Evolutionary conservation across 2,113 vertebrate genomes (phyloP), one percentile per base, ranked within the genome.

Genomic region (Potamarius usumacintae): DNA sequence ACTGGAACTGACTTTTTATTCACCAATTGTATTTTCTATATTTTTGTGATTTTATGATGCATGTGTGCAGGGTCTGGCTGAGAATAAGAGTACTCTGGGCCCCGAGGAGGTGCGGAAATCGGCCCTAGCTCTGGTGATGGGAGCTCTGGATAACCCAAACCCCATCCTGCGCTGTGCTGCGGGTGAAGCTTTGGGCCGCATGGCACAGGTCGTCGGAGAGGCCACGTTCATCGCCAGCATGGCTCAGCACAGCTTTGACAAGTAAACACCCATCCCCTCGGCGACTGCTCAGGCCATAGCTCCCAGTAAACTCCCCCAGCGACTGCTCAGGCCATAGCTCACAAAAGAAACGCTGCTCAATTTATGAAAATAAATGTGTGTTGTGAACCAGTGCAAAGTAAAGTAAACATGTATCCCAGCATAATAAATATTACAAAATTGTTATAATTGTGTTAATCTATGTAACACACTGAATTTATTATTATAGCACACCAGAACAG

Each of bases 231-330:
- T 99, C 74, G 98, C 98, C 89, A 95, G 98, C 92, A 99, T 99
- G 98, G 98, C 98, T 85, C 98, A 99, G 18, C 97, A 97, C 91
- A 99, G 98, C 93, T 99, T 99, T 92, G 98, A 99, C 95, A 99
- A 99, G 98, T 99, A 96, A 91, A 96, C 6, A 12, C 67, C 1
- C 18, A 2, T 20, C 14, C 17, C 5, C 42, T 4, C 34, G 34
- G 2, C 14, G 5, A 1, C 11, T n/a, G 52, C 20, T 55, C 50
- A 67, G 6, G 30, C 22, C 7, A 20, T 42, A 52, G 42, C 42
- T 42, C 42, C 42, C 42, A 99, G 98, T 99, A 96, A 91, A 96
- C 6, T 10, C 67, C 1, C 18, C 0, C 20, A 0, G 2, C 15
- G 5, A 0, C 11, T n/a, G 52, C 20, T 67, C 50, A 67, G 12